Evolutionary conservation across 92 coral and sea anemone genomes (phyloP).

Genomic region (Siderastrea radians): DNA sequence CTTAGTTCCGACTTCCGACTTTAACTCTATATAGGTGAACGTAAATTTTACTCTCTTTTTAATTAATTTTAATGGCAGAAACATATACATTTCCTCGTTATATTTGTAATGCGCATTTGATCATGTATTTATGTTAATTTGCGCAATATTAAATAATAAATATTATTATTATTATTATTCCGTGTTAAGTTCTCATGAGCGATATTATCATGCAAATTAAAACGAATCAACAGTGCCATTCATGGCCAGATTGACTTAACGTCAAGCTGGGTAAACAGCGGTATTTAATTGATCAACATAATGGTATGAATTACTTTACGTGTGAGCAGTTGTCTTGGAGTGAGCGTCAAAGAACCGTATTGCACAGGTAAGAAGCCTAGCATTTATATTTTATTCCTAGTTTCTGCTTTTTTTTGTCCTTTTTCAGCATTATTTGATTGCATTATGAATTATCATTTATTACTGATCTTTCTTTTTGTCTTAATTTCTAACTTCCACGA

Average conservation of each 20-base stretch:
- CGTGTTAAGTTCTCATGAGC: neutral
- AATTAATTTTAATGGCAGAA: too few relatives aligned
- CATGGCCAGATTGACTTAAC: neutral
- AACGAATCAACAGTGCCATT: neutral
- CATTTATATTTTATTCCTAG: neutral
- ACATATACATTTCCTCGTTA: too few relatives aligned
- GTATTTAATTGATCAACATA: neutral
- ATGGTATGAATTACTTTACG: neutral
- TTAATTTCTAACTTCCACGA: too few relatives aligned
- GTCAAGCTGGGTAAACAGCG: conserved; percentile 23
- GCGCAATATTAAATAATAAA: too few relatives aligned
- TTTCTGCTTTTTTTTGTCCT: neutral
- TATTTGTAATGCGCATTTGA: too few relatives aligned
- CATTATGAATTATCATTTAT: too few relatives aligned
- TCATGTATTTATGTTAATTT: too few relatives aligned
- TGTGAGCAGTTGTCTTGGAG: conserved; percentile 6
- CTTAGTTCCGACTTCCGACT: too few relatives aligned
- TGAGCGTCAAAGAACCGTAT: neutral
- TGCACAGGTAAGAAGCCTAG: neutral
- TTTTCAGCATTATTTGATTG: neutral
- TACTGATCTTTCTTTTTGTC: too few relatives aligned
- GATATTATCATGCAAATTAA: neutral
- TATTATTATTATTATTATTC: neutral
- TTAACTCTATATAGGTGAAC: too few relatives aligned
- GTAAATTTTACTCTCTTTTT: too few relatives aligned